phyloP scores from a whole-genome alignment of 2,888 invertebrate species.

The Hanleya hanleyi region DNA sequence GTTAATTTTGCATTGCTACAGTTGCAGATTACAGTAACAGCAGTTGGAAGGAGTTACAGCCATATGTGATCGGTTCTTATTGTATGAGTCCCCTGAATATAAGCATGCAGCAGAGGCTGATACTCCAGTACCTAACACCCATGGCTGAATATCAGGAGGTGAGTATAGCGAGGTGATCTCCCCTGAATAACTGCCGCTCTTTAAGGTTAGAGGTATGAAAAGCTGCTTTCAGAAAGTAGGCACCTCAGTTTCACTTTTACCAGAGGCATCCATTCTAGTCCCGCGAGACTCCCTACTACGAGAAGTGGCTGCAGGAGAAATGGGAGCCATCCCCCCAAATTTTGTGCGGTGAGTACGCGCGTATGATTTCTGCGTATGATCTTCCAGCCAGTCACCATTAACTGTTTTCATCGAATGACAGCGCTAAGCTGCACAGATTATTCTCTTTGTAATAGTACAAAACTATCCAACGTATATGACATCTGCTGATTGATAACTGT shows the following conservation, averaged over 20 bases:
- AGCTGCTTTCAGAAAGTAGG: background rate
- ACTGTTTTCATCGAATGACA: background rate
- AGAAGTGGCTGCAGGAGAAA: no score
- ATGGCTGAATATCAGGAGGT: constrained; percentile 98
- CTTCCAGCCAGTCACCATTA: background rate
- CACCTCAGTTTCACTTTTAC: background rate
- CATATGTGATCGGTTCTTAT: constrained; percentile 90
- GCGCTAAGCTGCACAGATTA: no score
- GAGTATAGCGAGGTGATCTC: constrained; percentile 38
- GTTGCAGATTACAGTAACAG: constrained; percentile 83
- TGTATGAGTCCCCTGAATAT: constrained; percentile 91
- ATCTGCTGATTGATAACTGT: no score
- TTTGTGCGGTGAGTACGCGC: no score
- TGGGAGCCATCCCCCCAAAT: no score
- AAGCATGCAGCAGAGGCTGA: constrained; percentile 93
- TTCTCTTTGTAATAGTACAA: no score
- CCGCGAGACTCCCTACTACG: no score
- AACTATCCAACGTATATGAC: no score
- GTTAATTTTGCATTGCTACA: no score
- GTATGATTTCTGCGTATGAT: no score
- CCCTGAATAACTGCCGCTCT: no score
- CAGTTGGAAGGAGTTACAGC: constrained; percentile 93
- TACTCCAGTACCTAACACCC: constrained; percentile 94
- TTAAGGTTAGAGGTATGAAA: background rate
- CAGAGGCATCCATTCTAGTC: no score